These are phyloP conservation scores for Halictus rubicundus DNA, from an alignment of 1,140 invertebrate genomes.

Conservation along the genomic window DNA sequence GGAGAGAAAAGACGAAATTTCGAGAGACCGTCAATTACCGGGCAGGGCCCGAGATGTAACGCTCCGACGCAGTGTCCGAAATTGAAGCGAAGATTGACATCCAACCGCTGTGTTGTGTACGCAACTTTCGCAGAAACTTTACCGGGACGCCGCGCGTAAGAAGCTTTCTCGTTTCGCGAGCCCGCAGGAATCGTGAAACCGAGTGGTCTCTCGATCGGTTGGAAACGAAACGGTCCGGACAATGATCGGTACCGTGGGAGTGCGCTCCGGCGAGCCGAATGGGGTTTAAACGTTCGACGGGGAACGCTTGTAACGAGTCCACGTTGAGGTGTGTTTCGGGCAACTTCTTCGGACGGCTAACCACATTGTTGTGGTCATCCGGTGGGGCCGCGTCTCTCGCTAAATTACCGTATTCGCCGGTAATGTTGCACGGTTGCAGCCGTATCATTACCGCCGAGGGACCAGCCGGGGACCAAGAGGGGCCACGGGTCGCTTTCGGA, in stretches of 20 bases:
- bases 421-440: slow-evolving; percentile 49
- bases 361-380: slow-evolving; percentile 58
- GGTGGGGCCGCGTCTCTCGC: slow-evolving; percentile 48
- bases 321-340: slow-evolving; percentile 47
- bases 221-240: slow-evolving; percentile 16
- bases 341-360: slow-evolving; percentile 52
- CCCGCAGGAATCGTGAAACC: neutral
- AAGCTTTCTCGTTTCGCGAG: neutral
- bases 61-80: neutral
- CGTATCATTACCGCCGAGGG: slow-evolving; percentile 45
- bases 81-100: slow-evolving; percentile 16
- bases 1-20: neutral
- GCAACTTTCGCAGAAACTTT: slow-evolving; percentile 11
- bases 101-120: neutral
- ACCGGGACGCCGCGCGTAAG: neutral
- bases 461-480: neutral
- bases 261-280: neutral
- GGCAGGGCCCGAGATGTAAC: neutral
- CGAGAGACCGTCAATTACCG: slow-evolving; percentile 3
- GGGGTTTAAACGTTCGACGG: slow-evolving; percentile 27
- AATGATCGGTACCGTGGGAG: slow-evolving; percentile 23
- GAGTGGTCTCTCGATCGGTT: slow-evolving; percentile 20
- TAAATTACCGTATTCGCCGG: slow-evolving; percentile 63
- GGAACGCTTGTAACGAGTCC: neutral
- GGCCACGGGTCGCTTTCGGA: slow-evolving; percentile 23